Evolutionary conservation across 1,140 invertebrate genomes (phyloP), one percentile per base, ranked within the genome.

Genomic region (Camponotus vicinus): DNA sequence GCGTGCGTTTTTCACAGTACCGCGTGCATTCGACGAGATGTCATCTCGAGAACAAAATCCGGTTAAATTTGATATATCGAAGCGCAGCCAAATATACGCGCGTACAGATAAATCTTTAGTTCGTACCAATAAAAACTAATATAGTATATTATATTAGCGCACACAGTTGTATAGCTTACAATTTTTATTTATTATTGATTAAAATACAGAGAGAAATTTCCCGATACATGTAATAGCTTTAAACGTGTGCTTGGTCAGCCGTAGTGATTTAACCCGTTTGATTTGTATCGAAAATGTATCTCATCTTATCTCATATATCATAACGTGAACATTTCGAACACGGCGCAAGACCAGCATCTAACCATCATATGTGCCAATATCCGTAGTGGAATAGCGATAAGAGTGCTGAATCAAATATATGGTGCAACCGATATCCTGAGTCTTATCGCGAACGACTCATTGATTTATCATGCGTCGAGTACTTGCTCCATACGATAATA

Each of bases 341-440:
- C 40, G 27, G 32, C 37, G 70, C 82, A 66, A 77, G 73, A 64
- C 82, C 82, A 45, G 45, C 82, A 66, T 85, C 82, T 76, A 78
- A 85, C 66, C 82, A 61, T 42, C 52, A 73, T 55, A 78, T 85
- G 82, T 42, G 42, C 61, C 61, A 85, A 85, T 78, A 85, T 86
- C 55, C 78, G 78, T 63, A 57, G 57, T 83, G 67, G 78, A 71
- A 49, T n/a, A 42, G 42, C 64, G 85, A 86, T 86, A 86, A 86
- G 77, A 69, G 66, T 69, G 77, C 42, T 69, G 77, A 70, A 86
- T 82, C 85, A 71, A 82, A 86, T 82, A 86, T 82, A 86, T 69
- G 78, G 77, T 82, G 63, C 70, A 70, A 82, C 34, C 85, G 64
- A 86, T 86, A 86, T 34, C 49, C 27, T 15, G 40, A 52, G 77